A percentile compares a stretch with the other conserved stretches of the same genome.
These are phyloP conservation scores for Drosophila tsacasi DNA, from an alignment of 1,140 invertebrate species.

Conservation along the genomic window DNA sequence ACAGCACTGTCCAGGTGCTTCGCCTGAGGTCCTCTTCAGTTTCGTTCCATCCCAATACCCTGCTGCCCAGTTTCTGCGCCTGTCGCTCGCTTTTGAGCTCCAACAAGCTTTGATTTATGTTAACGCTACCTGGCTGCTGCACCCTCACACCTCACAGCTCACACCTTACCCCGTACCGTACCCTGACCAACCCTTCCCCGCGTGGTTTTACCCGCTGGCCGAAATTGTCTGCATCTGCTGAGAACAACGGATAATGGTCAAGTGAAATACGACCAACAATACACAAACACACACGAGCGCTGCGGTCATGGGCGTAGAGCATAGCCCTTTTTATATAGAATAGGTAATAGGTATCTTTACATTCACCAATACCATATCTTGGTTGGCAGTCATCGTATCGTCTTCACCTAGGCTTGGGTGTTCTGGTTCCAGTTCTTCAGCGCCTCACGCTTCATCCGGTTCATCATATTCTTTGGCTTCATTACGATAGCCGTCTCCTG, in stretches of 20 bases:
- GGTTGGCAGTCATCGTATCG: too few species aligned
- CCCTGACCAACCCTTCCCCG: background rate
- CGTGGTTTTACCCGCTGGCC: conserved; percentile 17
- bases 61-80: conserved; percentile 56
- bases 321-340: background rate
- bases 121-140: conserved; percentile 58
- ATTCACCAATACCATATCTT: too few species aligned
- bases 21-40: conserved; percentile 5
- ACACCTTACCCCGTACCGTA: background rate
- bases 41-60: background rate
- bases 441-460: conserved; percentile 49
- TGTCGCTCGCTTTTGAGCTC: conserved; percentile 75
- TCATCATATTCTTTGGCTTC: conserved; percentile 51
- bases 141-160: background rate
- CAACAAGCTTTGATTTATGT: conserved; percentile 78
- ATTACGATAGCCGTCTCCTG: conserved; percentile 84
- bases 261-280: conserved; percentile 68
- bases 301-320: background rate
- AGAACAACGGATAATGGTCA: conserved; percentile 75
- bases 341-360: background rate
- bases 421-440: conserved; percentile 55
- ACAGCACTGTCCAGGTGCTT: background rate
- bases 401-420: background rate
- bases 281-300: conserved; percentile 15
- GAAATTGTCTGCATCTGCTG: conserved; percentile 72